Base-by-base conservation (phyloP, 2,797 vertebrate species). In the Xenopus petersii region DNA sequence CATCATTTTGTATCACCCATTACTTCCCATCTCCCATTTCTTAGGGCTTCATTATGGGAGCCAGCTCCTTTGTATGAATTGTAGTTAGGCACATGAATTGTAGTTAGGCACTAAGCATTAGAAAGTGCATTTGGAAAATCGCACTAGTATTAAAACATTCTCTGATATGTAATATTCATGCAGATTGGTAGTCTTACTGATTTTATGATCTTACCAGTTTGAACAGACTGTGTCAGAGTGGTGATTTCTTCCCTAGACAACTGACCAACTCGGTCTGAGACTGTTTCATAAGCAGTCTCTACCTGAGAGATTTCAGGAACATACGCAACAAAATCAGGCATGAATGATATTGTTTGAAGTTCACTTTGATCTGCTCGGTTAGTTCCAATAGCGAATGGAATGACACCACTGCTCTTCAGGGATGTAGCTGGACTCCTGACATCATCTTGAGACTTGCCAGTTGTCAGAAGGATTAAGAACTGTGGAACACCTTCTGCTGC, bases 381-480 rank as follows among this genome's bases (percentile, higher is more conserved):
- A 0, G 94, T 90, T 77, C 96, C 97, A 0, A 97, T 90, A 79
- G 89, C 93, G 0, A 97, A 90, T 2, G 93, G 92, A 80, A 93
- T 94, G 0, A 94, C 92, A 68, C 94, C 91, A 0, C 85, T 90
- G 0, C 87, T 84, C 89, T 91, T 95, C 75, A 98, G 87, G 61
- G 88, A 85, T 75, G 88, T 85, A 0, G 95, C 93, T 64, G 94
- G 91, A 71, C 86, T 91, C 86, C 92, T 89, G 62, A 98, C 91
- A 6, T 98, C 94, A 47, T 99, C 96, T 54, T 82, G 91, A 17
- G 96, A 98, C 71, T 89, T 89, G 64, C 94, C 94, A 12, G 94
- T 93, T 0, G 93, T 95, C 80, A 99, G 89, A 24, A 98, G 81
- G 42, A 96, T 91, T 70, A 98, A 86, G 81, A 98, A 93, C 81